phyloP scores from a whole-genome alignment of 2,797 vertebrate genomes.

The Peromyscus melanophrys region DNA sequence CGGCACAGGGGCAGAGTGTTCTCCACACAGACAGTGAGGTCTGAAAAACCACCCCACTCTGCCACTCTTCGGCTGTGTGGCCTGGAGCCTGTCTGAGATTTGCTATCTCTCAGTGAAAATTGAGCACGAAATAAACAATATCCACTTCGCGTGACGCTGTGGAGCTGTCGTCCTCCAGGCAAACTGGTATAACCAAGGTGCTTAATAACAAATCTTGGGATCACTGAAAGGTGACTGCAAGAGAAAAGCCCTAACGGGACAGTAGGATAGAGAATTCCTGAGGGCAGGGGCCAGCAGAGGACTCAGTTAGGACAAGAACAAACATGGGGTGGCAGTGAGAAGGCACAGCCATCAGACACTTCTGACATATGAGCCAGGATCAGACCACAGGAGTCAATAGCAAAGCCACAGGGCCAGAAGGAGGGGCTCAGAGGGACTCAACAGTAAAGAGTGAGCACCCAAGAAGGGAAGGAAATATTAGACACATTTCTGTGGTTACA shows the following conservation, averaged over 20 bases:
- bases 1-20: fast-evolving
- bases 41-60: background rate
- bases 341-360: background rate
- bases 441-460: background rate
- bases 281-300: too few species aligned
- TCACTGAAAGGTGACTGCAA: background rate
- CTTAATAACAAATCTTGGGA: background rate
- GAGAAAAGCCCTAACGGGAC: background rate
- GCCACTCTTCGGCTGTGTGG: too few species aligned
- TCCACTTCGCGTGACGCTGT: background rate
- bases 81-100: background rate
- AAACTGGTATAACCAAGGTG: background rate
- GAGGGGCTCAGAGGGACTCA: background rate
- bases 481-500: background rate
- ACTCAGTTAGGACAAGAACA: background rate
- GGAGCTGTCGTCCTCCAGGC: background rate
- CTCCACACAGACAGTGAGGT: fast-evolving
- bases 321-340: background rate
- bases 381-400: too few species aligned
- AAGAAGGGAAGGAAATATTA: background rate
- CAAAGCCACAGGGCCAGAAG: background rate
- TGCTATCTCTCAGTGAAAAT: background rate
- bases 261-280: background rate
- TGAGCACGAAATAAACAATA: background rate
- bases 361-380: background rate